Percentiles rank a stretch among this genome's conserved stretches.
phyloP scores from a whole-genome alignment of 2,113 vertebrate species.

The Probosciger aterrimus region DNA sequence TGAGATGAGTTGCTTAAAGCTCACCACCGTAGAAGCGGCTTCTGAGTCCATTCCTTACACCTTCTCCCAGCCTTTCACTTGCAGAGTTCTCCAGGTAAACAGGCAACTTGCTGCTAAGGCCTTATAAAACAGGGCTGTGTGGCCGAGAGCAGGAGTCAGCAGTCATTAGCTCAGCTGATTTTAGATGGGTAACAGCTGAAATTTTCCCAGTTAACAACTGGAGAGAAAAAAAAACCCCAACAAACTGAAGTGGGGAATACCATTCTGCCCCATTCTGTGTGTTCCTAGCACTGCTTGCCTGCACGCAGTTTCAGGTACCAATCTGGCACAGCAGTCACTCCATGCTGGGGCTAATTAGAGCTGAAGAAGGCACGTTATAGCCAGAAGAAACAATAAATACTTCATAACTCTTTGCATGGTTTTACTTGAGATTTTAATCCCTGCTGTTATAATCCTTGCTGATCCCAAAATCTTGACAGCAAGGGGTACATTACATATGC shows the following conservation, averaged over 20 bases:
- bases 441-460: background rate
- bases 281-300: background rate
- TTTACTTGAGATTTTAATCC: slow-evolving; percentile 8
- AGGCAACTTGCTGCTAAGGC: background rate
- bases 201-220: background rate
- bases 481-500: background rate
- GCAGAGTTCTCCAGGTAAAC: background rate
- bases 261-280: background rate
- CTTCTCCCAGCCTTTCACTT: background rate
- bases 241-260: background rate
- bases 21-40: background rate
- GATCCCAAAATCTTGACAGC: slow-evolving; percentile 1
- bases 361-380: background rate
- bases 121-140: background rate
- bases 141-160: background rate
- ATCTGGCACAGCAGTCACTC: background rate
- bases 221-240: accelerated
- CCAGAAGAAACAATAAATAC: background rate
- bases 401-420: background rate
- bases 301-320: background rate
- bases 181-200: background rate
- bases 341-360: background rate
- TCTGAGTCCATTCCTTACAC: background rate
- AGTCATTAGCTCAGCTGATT: background rate
- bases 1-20: background rate